Evolutionary conservation across 2,797 vertebrate genomes (phyloP), one percentile per base, ranked within the genome.

Genomic region (Bradypus variegatus): DNA sequence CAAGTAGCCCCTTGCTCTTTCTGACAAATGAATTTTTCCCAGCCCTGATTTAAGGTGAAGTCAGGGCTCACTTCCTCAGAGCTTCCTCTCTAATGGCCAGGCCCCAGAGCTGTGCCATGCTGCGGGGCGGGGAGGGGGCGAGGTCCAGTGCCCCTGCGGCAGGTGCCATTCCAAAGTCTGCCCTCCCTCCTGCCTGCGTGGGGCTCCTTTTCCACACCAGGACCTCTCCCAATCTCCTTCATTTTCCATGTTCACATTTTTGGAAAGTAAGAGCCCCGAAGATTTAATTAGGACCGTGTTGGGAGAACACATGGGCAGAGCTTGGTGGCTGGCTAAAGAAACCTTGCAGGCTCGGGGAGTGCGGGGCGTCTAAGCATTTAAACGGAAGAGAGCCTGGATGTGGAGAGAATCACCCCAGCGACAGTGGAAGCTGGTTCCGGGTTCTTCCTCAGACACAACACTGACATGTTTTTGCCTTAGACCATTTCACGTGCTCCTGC

Each of bases 271-370:
- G 86, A 60, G n/a, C 29, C 93, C 75, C 45, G 81, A 79, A 80
- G 78, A 88, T 86, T 84, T 90, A 62, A 92, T 90, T 80, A 89
- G 50, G 60, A 53, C 36, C 0, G 0, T n/a, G 25, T 50, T 85
- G 70, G 78, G 79, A 95, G 65, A 92, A 76, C 9, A 18, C 94
- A 77, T 53, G 78, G 90, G 55, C 82, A 87, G 93, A 76, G 58
- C 27, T 89, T 85, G 82, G 65, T 65, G 18, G 48, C 33, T 18
- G 4, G 73, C 78, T 86, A 73, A 82, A 29, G 78, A 33, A 62
- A 33, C 12, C 77, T 73, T 84, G 83, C 79, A 33, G 64, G 53
- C 65, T 53, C 25, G 0, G 18, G 62, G 76, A 58, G 16, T 38
- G 31, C 14, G 25, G 38, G 15, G 23, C 2, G 8, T 79, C 53